phyloP scores from a whole-genome alignment of 2,888 invertebrate genomes.

The Esperia sulphurella region DNA sequence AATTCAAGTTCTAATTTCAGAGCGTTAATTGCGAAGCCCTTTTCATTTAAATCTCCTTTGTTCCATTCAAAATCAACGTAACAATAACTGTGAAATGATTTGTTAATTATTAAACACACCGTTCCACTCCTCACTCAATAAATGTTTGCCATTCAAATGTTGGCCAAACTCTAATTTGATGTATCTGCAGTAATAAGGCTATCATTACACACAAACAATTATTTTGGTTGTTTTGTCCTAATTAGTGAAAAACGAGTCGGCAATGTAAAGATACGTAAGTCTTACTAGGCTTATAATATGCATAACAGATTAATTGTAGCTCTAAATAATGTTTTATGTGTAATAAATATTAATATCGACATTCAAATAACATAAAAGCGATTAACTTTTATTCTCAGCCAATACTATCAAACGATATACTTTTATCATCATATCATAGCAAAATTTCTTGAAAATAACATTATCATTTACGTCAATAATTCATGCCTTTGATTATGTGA shows the following conservation, averaged over 20 bases:
- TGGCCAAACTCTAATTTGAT: conserved; percentile 1
- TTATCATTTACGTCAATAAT: too few species aligned
- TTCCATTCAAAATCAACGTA: conserved; percentile 3
- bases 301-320: too few species aligned
- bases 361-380: too few species aligned
- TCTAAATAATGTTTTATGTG: too few species aligned
- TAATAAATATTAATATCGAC: too few species aligned
- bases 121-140: conserved; percentile 2
- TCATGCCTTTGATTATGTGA: too few species aligned
- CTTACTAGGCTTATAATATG: too few species aligned
- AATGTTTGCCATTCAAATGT: conserved; percentile 4
- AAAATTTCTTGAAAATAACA: too few species aligned
- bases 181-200: conserved; percentile 5
- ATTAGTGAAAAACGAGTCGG: conserved; percentile 4
- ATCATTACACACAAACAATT: conserved; percentile 4
- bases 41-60: conserved; percentile 22
- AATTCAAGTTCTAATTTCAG: conserved; percentile 28
- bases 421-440: too few species aligned
- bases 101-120: conserved; percentile 4
- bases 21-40: conserved; percentile 27
- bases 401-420: too few species aligned
- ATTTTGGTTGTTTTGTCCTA: conserved; percentile 10
- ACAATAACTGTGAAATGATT: conserved; percentile 7
- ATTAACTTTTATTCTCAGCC: too few species aligned
- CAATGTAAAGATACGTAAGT: not conserved